Conservation (phyloP, 2,888 invertebrate genomes). For the Lasioglossum lativentre region DNA sequence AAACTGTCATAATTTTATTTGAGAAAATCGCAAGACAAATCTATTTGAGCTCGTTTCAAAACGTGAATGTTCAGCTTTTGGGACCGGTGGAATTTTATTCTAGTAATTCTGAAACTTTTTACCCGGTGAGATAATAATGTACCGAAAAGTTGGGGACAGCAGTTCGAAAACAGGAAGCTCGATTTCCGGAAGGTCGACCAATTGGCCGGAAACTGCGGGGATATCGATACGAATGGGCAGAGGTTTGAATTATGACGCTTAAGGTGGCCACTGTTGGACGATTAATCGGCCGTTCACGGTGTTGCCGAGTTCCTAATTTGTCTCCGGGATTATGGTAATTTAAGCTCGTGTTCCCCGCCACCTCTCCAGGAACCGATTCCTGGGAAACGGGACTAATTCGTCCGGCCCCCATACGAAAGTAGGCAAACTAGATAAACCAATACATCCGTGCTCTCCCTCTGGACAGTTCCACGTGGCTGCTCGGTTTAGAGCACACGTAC, state of each 20-base stretch:
- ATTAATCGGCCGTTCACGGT: conserved; percentile 63
- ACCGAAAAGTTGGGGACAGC: not conserved
- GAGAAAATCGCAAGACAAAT: too few relatives aligned
- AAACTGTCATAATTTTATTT: too few relatives aligned
- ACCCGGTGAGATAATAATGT: not conserved
- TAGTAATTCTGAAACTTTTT: not conserved
- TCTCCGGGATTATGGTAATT: conserved; percentile 68
- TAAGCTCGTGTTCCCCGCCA: conserved; percentile 22
- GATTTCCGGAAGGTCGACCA: not conserved
- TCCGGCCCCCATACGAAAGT: conserved; percentile 49
- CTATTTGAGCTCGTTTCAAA: too few relatives aligned
- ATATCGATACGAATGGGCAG: conserved; percentile 19
- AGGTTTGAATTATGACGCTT: conserved; percentile 50
- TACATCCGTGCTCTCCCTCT: conserved; percentile 26
- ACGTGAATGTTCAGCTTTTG: too few relatives aligned
- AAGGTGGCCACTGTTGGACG: conserved; percentile 49
- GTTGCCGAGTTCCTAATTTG: conserved; percentile 65
- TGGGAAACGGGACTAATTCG: conserved; percentile 59
- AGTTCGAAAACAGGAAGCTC: conserved; percentile 1
- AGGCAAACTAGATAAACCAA: conserved; percentile 62
- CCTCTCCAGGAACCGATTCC: conserved; percentile 11
- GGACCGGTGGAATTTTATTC: not conserved
- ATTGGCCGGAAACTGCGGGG: conserved; percentile 5
- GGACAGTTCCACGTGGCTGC: not conserved
- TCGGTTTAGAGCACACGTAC: not conserved